phyloP scores from a whole-genome alignment of 2,113 vertebrate species.

The Alces alces region DNA sequence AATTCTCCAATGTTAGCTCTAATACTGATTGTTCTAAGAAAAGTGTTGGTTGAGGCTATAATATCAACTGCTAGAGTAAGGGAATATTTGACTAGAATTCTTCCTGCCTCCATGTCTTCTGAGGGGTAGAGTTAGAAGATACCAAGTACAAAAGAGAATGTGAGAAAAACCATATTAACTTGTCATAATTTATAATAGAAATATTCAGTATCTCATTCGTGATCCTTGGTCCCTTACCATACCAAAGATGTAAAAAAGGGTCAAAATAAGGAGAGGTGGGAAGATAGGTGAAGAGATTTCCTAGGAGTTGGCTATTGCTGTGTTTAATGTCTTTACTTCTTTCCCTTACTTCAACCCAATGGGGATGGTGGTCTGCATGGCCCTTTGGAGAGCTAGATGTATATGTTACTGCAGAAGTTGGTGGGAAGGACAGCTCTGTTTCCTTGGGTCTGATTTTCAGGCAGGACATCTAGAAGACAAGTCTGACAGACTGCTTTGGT shows the following conservation, averaged over 20 bases:
- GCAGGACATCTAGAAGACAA: not conserved
- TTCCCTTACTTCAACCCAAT: not conserved
- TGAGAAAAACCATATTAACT: not conserved
- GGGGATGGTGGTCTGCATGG: not conserved
- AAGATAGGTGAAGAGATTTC: not conserved
- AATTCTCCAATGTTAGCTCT: not conserved
- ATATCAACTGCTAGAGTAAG: not conserved
- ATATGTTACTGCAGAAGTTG: not conserved
- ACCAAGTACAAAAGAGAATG: not conserved
- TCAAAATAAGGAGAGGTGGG: not conserved
- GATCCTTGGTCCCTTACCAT: not conserved
- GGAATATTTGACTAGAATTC: not conserved
- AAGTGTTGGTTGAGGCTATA: not conserved
- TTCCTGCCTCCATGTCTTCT: not conserved
- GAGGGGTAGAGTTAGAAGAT: not conserved
- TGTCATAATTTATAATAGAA: not conserved
- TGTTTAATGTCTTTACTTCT: not conserved
- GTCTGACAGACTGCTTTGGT: not conserved
- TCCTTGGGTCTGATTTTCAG: not conserved
- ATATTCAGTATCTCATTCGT: not conserved
- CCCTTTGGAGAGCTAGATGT: not conserved
- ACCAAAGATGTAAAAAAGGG: not conserved
- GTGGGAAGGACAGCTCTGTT: not conserved
- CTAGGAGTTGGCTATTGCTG: not conserved
- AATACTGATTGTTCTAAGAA: not conserved